Percentiles rank a stretch among this genome's conserved stretches.
Evolutionary conservation across 2,113 vertebrate species (phyloP).

Genomic region (Zosterops hypoxanthus): DNA sequence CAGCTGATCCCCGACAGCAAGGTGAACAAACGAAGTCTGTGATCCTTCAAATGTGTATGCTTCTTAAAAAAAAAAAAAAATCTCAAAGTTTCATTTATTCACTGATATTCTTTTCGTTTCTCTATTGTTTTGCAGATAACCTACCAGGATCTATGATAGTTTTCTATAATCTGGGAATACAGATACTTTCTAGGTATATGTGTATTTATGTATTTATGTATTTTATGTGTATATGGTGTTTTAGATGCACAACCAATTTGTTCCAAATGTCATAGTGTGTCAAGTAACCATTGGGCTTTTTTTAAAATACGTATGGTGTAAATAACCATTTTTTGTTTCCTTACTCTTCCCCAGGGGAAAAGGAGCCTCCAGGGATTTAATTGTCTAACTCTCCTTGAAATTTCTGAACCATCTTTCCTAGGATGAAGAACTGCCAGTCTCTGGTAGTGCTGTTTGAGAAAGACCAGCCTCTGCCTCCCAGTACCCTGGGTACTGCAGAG

Average conservation of each 20-base stretch:
- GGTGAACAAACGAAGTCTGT: background rate
- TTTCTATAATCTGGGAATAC: background rate
- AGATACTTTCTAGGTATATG: background rate
- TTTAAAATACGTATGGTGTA: background rate
- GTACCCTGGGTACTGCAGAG: background rate
- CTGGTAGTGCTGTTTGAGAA: background rate
- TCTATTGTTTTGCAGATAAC: background rate
- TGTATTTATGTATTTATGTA: too few relatives aligned
- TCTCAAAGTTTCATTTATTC: background rate
- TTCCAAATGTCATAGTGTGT: background rate
- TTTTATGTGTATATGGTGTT: background rate
- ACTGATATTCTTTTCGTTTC: background rate
- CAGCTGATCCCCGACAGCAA: background rate
- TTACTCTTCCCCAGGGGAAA: background rate
- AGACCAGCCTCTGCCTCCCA: background rate
- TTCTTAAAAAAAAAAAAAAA: accelerated
- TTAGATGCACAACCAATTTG: background rate
- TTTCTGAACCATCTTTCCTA: background rate
- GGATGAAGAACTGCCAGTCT: background rate
- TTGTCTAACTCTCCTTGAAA: background rate
- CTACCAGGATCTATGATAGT: background rate
- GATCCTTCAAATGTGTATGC: background rate
- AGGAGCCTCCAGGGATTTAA: background rate
- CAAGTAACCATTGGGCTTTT: background rate
- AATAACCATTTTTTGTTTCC: background rate